Evolutionary conservation across 2,797 vertebrate species (phyloP).

Genomic region (Pogoniulus pusillus): DNA sequence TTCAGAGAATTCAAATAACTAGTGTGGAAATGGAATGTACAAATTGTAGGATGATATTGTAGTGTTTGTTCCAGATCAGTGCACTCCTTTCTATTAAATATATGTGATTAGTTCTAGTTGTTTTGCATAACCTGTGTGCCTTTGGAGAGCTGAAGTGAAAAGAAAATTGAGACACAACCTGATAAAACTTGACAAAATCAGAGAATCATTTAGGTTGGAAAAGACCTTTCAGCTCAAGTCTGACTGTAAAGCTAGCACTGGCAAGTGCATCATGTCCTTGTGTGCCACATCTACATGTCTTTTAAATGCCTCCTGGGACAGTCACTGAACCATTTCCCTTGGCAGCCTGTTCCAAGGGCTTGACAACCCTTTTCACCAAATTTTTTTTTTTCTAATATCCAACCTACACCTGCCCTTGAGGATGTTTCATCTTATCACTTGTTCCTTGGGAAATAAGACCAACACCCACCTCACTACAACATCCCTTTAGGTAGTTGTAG

Average conservation of each 20-base stretch:
- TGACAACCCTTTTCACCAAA: too few species aligned
- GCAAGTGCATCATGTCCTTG: not conserved
- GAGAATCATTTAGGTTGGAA: not conserved
- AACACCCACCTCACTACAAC: too few species aligned
- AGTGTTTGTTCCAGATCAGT: not conserved
- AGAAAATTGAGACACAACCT: not conserved
- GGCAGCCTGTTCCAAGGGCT: too few species aligned
- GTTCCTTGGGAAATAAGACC: too few species aligned
- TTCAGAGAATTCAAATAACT: rapidly evolving
- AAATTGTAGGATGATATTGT: not conserved
- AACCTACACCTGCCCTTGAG: too few species aligned
- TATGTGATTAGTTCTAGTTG: not conserved
- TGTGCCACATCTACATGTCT: too few species aligned
- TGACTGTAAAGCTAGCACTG: not conserved
- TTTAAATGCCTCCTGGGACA: too few species aligned
- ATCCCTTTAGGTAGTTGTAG: too few species aligned
- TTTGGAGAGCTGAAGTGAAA: not conserved
- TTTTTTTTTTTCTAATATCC: too few species aligned
- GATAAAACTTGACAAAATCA: not conserved
- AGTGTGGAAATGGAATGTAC: not conserved
- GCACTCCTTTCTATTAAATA: not conserved
- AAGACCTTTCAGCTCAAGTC: not conserved
- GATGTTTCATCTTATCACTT: too few species aligned
- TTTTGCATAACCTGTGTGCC: not conserved
- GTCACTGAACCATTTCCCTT: too few species aligned